Evolutionary conservation across 2,113 vertebrate species (phyloP), one percentile per base, ranked within the genome.

Genomic region (Ciconia boyciana): DNA sequence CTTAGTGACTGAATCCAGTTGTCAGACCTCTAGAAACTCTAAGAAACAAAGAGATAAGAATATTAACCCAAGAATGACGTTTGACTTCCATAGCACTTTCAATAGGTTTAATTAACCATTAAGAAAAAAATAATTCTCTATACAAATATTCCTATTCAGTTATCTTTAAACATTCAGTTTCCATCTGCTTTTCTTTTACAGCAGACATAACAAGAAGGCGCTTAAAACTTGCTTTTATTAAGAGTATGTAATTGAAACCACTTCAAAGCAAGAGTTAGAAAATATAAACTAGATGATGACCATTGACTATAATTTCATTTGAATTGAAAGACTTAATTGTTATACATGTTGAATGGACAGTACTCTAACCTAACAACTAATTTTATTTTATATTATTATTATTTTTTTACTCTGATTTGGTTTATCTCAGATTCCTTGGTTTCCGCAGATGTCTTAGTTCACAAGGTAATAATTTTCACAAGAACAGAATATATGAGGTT

Each of bases 111-210:
- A 85, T 79, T 91, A 72, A 48, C 19, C 11, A 58, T 39, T 68
- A 74, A 77, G 34, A 80, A 93, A 44, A 55, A 91, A 52, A 49
- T 11, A 83, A 46, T 43, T 72, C 18, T 61, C 29, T 57, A 5
- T 55, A 85, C 20, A 92, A 89, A 76, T 84, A 82, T 69, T 94
- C 44, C 13, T 79, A 18, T 89, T 95, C 1, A 0, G 11, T 72
- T 95, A 68, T 76, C 65, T 89, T 92, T 57, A 90, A 89, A 41
- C 10, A 70, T 65, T 89, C 17, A 52, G 3, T 58, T 96, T 79
- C 61, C 72, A 84, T 94, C 89, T 94, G 83, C 36, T 89, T 94
- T 91, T 84, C 65, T 89, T 97, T 96, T 72, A 79, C 48, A 91
- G 54, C 25, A 91, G 89, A 91, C 93, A 93, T 91, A 94, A 94